A percentile compares a stretch with the other conserved stretches of the same genome.
These are phyloP conservation scores for Thrips palmi DNA, from an alignment of 1,140 invertebrate genomes.

Conservation along the genomic window DNA sequence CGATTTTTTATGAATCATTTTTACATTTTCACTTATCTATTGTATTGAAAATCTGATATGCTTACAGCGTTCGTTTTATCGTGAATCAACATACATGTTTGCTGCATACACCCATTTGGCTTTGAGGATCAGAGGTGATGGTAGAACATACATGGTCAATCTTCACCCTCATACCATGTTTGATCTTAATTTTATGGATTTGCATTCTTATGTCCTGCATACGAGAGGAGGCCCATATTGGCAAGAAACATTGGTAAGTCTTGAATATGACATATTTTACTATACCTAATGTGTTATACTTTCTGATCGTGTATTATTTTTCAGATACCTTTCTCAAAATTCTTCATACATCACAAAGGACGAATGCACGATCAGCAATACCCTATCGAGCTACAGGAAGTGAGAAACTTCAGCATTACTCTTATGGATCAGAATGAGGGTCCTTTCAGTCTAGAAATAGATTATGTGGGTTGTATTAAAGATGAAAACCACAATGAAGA, in stretches of 20 bases:
- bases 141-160: conserved; percentile 67
- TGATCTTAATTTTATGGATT: conserved; percentile 70
- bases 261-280: conserved; percentile 8
- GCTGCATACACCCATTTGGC: conserved; percentile 60
- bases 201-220: conserved; percentile 62
- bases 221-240: conserved; percentile 94
- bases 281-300: conserved; percentile 1
- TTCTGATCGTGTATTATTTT: conserved; percentile 17
- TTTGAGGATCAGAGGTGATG: conserved; percentile 76
- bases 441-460: conserved; percentile 79
- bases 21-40: conserved; percentile 8
- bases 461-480: conserved; percentile 69
- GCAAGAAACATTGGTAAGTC: conserved; percentile 66
- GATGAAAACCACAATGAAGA: conserved; percentile 60
- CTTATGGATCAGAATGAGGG: conserved; percentile 55
- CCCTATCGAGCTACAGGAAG: conserved; percentile 31
- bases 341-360: conserved; percentile 66
- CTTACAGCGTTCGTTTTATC: conserved; percentile 65
- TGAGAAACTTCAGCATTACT: conserved; percentile 66
- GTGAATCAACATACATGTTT: conserved; percentile 52
- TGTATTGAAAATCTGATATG: conserved; percentile 12
- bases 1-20: conserved; percentile 3
- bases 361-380: conserved; percentile 67
- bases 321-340: conserved; percentile 91
- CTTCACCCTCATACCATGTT: conserved; percentile 45